Base-by-base conservation (phyloP, 1,140 invertebrate species). In the Lucilia sericata region DNA sequence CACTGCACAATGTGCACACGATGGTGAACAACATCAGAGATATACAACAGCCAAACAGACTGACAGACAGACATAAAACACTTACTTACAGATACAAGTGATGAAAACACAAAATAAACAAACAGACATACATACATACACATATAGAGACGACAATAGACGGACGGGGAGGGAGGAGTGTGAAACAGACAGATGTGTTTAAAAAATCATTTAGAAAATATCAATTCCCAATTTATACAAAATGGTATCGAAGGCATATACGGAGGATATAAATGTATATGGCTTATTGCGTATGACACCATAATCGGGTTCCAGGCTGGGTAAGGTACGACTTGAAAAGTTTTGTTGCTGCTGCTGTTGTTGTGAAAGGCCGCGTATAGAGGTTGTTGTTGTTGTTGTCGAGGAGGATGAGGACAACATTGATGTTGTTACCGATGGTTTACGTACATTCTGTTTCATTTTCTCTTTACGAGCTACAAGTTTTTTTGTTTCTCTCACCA, bases 381-480 rank as follows among this genome's bases (percentile, higher is more conserved):
- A 83, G 25, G 25, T 30, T 14, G 36, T 2, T 19, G 19, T 10
- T 5, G 51, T 13, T 9, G n/a, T n/a, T n/a, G n/a, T n/a, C n/a
- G n/a, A n/a, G n/a, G 34, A 80, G 10, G 51, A 60, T 12, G 55
- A 60, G 14, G 7, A 14, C n/a, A n/a, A n/a, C 14, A 14, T 17
- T 3, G n/a, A 60, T 30, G 21, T 21, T 47, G 81, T 21, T 65
- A n/a, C 74, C 21, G 65, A 34, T 2, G 86, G 85, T 76, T 90
- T 91, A 17, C 89, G 88, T 8, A 86, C 84, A 86, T 91, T 91
- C 81, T 88, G 86, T 82, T 90, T 88, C 90, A 91, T 91, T 21
- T 89, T 89, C 83, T 91, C 90, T 83, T 91, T 91, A 49, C 90
- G 88, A 5, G 86, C 87, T 10, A 91, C 90, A 17, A 91, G 86